Evolutionary conservation across 2,113 vertebrate genomes (phyloP).

Genomic region (Scytalopus superciliaris): DNA sequence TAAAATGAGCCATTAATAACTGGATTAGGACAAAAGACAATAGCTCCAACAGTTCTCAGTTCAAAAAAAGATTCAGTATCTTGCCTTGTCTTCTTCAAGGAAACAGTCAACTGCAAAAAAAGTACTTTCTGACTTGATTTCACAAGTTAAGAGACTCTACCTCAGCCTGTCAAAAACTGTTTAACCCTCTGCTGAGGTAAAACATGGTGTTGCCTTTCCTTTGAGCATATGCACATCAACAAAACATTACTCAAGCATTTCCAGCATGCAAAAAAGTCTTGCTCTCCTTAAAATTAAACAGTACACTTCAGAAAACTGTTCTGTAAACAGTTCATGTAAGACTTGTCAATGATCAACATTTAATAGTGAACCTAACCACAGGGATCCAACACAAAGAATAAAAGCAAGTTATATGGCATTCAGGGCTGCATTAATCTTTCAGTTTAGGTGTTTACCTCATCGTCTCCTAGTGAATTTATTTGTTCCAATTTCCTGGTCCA

Average conservation of each 20-base stretch:
- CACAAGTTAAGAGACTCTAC: background rate
- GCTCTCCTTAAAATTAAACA: background rate
- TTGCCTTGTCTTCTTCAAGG: background rate
- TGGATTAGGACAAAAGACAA: background rate
- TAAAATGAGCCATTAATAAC: background rate
- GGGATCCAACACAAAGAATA: background rate
- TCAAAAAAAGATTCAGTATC: background rate
- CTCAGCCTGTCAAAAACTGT: background rate
- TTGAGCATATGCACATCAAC: background rate
- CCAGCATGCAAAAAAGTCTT: background rate
- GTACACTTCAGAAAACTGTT: background rate
- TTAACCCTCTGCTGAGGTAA: background rate
- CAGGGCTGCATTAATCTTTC: background rate
- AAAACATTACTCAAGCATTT: background rate
- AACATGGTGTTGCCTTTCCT: background rate
- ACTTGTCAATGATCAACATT: background rate
- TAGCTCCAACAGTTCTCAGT: background rate
- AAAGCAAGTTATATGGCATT: background rate
- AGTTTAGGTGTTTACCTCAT: conserved; percentile 77
- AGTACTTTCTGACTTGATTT: background rate
- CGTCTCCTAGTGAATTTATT: conserved; percentile 86
- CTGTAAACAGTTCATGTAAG: background rate
- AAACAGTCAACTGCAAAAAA: background rate
- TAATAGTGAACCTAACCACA: background rate
- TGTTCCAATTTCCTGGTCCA: conserved; percentile 92